Conservation (phyloP, 1,140 invertebrate species). For the Drosophila willistoni region DNA sequence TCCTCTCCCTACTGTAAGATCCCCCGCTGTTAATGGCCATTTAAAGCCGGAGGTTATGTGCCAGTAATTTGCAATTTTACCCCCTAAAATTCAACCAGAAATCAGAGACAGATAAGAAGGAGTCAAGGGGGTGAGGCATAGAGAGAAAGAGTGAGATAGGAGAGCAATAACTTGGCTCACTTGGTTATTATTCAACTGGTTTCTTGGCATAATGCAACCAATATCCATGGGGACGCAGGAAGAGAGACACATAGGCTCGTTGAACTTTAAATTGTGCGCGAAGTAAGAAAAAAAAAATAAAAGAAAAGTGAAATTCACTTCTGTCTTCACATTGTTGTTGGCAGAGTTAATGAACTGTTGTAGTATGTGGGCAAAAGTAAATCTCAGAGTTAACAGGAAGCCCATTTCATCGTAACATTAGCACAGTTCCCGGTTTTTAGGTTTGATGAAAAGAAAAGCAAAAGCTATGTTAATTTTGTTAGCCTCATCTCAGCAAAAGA, state of each 20-base stretch:
- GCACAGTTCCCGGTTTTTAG: conserved; percentile 52
- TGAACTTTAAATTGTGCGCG: conserved; percentile 73
- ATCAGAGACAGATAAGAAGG: not conserved
- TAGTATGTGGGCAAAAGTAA: conserved; percentile 16
- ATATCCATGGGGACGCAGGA: not conserved
- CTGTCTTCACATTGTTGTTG: conserved; percentile 29
- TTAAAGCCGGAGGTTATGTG: conserved; percentile 68
- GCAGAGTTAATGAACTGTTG: conserved; percentile 68
- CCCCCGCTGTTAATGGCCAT: conserved; percentile 20
- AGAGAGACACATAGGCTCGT: conserved; percentile 42
- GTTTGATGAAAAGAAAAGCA: conserved; percentile 24
- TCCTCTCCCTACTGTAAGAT: not conserved
- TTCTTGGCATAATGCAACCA: conserved; percentile 56
- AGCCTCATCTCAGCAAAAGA: conserved; percentile 21
- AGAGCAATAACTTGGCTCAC: conserved; percentile 42
- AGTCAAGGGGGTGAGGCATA: not conserved
- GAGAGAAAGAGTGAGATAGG: not conserved
- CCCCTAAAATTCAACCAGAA: conserved; percentile 18
- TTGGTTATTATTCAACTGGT: conserved; percentile 74
- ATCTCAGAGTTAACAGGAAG: conserved; percentile 58
- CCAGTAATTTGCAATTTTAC: conserved; percentile 73
- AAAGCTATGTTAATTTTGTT: conserved; percentile 75
- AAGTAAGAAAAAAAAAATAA: conserved; percentile 19
- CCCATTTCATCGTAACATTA: conserved; percentile 58
- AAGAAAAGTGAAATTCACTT: conserved; percentile 71